A percentile compares a stretch with the other conserved stretches of the same genome.
phyloP scores from a whole-genome alignment of 2,113 vertebrate species.

The Platanista minor region DNA sequence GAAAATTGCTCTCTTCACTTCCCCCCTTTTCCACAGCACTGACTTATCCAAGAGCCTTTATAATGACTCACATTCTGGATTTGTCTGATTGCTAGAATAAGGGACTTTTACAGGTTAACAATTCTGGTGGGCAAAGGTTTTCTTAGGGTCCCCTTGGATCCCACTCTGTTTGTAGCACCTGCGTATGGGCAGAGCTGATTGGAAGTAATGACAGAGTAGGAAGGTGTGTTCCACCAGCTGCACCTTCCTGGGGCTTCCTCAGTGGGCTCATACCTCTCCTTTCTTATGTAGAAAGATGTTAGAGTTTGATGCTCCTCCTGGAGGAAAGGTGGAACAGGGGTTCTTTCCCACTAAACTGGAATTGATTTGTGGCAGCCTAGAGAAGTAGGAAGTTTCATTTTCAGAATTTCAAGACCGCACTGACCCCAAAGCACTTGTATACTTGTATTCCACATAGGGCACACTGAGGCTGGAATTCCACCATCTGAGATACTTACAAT shows the following conservation, averaged over 20 bases:
- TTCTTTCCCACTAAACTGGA: neutral
- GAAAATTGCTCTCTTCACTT: neutral
- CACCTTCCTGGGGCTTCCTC: neutral
- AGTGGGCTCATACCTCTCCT: neutral
- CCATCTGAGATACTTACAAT: neutral
- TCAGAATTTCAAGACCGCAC: neutral
- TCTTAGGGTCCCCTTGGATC: neutral
- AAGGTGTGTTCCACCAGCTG: neutral
- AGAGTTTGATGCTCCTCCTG: neutral
- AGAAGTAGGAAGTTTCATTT: neutral
- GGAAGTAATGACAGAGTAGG: neutral
- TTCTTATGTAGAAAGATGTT: neutral
- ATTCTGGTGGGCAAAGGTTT: neutral
- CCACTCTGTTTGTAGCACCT: neutral
- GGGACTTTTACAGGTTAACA: neutral
- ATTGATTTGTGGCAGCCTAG: neutral
- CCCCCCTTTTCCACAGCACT: neutral
- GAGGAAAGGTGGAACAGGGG: neutral
- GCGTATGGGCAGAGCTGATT: neutral
- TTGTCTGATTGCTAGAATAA: neutral
- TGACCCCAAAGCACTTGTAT: neutral
- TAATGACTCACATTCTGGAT: neutral
- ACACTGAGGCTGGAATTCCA: neutral
- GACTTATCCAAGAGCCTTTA: neutral
- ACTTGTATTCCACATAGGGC: neutral